A percentile compares a stretch with the other conserved stretches of the same genome.
These are phyloP conservation scores for Pterostichus madidus DNA, from an alignment of 2,888 invertebrate species.

Conservation along the genomic window DNA sequence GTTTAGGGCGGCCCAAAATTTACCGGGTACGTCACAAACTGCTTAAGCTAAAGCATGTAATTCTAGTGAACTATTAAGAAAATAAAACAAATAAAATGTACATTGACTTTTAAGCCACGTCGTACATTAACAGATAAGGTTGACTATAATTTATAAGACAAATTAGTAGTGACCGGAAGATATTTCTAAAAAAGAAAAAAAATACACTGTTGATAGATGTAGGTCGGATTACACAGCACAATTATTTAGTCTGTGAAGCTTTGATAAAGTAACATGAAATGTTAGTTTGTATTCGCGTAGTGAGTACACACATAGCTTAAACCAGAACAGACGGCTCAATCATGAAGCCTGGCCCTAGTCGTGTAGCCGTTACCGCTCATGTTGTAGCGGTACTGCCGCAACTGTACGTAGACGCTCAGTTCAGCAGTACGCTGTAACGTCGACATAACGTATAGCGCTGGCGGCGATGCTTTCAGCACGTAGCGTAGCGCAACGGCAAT, in stretches of 20 bases:
- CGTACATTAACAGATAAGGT: too few species aligned
- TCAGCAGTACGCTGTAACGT: background rate
- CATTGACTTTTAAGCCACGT: too few species aligned
- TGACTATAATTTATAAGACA: too few species aligned
- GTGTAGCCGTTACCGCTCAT: constrained; percentile 9
- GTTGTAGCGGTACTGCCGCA: background rate
- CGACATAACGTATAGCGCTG: constrained; percentile 34
- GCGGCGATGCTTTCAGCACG: constrained; percentile 21
- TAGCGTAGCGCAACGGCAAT: constrained; percentile 33
- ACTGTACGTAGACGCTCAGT: constrained; percentile 2
- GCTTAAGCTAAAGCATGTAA: too few species aligned
- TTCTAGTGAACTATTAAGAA: too few species aligned
- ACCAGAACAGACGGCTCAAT: constrained; percentile 14
- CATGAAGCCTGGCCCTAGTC: background rate
- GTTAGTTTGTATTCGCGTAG: constrained; percentile 16
- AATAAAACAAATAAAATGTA: too few species aligned
- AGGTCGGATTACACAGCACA: background rate
- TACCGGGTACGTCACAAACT: too few species aligned
- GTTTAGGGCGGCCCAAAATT: too few species aligned
- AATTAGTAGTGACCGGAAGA: background rate
- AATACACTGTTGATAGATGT: background rate
- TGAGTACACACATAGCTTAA: constrained; percentile 31
- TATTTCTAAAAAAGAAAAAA: background rate
- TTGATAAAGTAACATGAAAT: constrained; percentile 24
- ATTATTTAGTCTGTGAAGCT: constrained; percentile 4